Conservation (phyloP, 2,888 invertebrate genomes). For the Drosophila peninsularis region DNA sequence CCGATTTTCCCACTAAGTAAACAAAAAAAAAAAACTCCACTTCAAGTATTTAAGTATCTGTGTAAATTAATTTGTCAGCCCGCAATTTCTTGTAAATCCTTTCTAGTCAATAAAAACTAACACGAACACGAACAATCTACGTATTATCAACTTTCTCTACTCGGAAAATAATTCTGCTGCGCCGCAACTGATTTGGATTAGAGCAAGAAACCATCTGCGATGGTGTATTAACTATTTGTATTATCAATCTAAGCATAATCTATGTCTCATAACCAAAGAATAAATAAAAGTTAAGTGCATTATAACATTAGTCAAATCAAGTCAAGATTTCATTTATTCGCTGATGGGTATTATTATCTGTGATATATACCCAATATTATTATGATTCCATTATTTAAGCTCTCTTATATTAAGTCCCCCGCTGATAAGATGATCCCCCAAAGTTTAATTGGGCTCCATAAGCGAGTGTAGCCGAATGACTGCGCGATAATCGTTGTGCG, state of each 20-base stretch:
- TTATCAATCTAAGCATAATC: conserved; percentile 37
- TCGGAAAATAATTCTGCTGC: conserved; percentile 6
- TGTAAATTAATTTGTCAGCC: conserved; percentile 51
- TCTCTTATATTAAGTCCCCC: conserved; percentile 28
- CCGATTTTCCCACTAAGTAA: conserved; percentile 95
- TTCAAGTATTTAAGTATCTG: conserved; percentile 3
- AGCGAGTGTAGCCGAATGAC: conserved; percentile 80
- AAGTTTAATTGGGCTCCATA: conserved; percentile 49
- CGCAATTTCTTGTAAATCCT: conserved; percentile 46
- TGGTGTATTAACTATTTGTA: conserved; percentile 29
- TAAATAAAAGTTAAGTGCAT: conserved; percentile 53
- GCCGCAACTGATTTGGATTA: conserved; percentile 3
- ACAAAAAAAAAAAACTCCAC: conserved; percentile 44
- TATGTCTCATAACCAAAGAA: conserved; percentile 57
- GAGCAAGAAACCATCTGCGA: conserved; percentile 13
- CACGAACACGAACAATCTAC: conserved; percentile 9
- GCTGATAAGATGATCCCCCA: conserved; percentile 1
- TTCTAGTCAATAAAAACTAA: conserved; percentile 53
- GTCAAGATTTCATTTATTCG: conserved; percentile 48
- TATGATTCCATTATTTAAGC: conserved; percentile 22
- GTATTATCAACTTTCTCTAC: conserved; percentile 24
- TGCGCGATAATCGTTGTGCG: conserved; percentile 83
- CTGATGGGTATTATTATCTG: conserved; percentile 54
- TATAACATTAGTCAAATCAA: conserved; percentile 42
- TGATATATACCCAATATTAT: conserved; percentile 40